phyloP scores from a whole-genome alignment of 2,113 vertebrate species.

The Noctilio leporinus region DNA sequence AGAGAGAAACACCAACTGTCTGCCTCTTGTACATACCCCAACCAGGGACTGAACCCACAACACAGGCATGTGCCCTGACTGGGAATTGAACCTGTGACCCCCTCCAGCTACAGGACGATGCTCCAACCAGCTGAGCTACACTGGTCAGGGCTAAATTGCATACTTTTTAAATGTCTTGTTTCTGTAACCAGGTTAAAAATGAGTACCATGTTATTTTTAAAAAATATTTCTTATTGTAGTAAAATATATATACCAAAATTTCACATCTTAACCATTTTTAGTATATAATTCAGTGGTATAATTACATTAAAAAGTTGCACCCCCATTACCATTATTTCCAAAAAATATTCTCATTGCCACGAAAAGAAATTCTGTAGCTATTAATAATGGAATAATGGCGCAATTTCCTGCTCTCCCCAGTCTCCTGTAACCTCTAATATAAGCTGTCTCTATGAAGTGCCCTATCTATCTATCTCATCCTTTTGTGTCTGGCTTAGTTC shows the following conservation, averaged over 20 bases:
- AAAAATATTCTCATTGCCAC: neutral
- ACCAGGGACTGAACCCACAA: too few relatives aligned
- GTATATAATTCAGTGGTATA: neutral
- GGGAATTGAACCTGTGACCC: too few relatives aligned
- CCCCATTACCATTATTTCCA: neutral
- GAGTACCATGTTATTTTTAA: neutral
- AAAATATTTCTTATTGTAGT: neutral
- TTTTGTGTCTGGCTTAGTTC: neutral
- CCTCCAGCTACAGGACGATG: too few relatives aligned
- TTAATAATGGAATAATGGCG: neutral
- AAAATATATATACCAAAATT: neutral
- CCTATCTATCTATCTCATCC: neutral
- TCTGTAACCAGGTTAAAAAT: constrained; percentile 27
- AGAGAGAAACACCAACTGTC: too few relatives aligned
- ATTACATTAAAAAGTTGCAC: neutral
- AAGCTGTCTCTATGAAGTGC: neutral
- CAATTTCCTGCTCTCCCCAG: neutral
- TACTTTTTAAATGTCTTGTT: neutral
- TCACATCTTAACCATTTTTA: neutral
- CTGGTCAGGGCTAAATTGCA: neutral
- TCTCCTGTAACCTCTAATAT: neutral
- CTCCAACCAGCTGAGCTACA: too few relatives aligned
- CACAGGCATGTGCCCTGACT: too few relatives aligned
- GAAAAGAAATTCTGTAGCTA: neutral
- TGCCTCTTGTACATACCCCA: too few relatives aligned